Evolutionary conservation across 2,888 invertebrate genomes (phyloP), one percentile per base, ranked within the genome.

Genomic region (Diadegma fenestrale): DNA sequence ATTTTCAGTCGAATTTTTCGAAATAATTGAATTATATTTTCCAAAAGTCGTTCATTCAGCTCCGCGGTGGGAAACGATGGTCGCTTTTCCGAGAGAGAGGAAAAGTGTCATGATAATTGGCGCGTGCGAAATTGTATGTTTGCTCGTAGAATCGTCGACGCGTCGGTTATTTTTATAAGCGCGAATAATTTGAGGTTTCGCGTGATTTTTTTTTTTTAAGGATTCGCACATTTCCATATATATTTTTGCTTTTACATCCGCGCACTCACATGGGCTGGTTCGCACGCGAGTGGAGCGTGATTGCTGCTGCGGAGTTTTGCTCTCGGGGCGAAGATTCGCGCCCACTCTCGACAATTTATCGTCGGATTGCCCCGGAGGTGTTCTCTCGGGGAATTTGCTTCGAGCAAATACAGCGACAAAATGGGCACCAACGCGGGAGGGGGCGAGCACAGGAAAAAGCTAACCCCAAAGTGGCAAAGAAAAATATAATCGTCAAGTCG

Each of bases 321-420:
- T 73, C 75, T 63, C 58, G 66, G 58, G 33, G 54, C 75, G 41
- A 75, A 82, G 84, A 84, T 84, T 79, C 81, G 77, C 81, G 77
- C 84, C 72, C 33, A 75, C 64, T 75, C 81, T 61, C 78, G 76
- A 76, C 79, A 79, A 86, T 85, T 86, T 87, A 87, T 86, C 84
- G 79, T 76, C 83, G 66, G 51, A 64, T 80, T 68, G 66, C 75
- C 26, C 14, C 19, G 54, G 43, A 73, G 82, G 72, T 80, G 72
- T 87, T 83, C 72, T 80, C 72, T 68, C 69, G 63, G 22, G n/a
- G 58, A 80, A 85, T 82, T 85, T 80, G 84, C 85, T 66, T 58
- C 68, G 26, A 37, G 84, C 80, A 82, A 81, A 86, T 63, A 79
- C 58, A 54, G 58, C 73, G 73, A 75, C 73, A 58, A 80, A 80